Base-by-base conservation (phyloP, 2,797 vertebrate genomes). In the Gymnodraco acuticeps region DNA sequence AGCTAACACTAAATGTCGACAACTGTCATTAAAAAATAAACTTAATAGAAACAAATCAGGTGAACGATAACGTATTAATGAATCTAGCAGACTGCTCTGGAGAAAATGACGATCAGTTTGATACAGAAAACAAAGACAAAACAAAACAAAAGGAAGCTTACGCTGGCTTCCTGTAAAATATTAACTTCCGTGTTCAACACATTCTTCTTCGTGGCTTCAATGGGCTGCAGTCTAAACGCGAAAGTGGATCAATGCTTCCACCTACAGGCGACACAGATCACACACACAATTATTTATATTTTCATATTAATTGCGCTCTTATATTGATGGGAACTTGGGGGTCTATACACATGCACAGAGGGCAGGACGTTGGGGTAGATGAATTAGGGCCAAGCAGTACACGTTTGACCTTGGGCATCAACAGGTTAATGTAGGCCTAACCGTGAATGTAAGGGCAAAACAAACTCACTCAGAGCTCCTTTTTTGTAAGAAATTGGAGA, bases 101-200 rank as follows among this genome's bases (percentile, higher is more conserved):
- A 13, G 23, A 58, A 38, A 82, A 54, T 15, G 3, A 47, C 69
- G 3, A 33, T 3, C 19, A 17, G 41, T 23, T 31, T 63, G 52
- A 3, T 20, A 70, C 47, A 75, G 33, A 82, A 88, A 88, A 80
- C 58, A 77, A 89, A 87, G 64, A 86, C 63, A 87, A 90, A 93
- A 90, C 84, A 93, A 91, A 93, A 93, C 90, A 92, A 93, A 92
- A 91, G 84, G 56, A 41, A 90, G 84, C 85, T 81, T 79, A 72
- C 75, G 58, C 55, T 73, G 54, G 42, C 59, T 90, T 90, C 87
- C 87, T 75, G 74, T 75, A 76, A 85, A 83, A 78, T 19, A 73
- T 38, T 65, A 27, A 91, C 90, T 94, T 94, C 93, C 93, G 89
- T 59, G 86, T 91, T 91, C 64, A 81, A 48, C 23, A 1, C 60